Percentiles rank a stretch among this genome's conserved stretches.
phyloP scores from a whole-genome alignment of 2,113 vertebrate genomes.

The Thunnus maccoyii region DNA sequence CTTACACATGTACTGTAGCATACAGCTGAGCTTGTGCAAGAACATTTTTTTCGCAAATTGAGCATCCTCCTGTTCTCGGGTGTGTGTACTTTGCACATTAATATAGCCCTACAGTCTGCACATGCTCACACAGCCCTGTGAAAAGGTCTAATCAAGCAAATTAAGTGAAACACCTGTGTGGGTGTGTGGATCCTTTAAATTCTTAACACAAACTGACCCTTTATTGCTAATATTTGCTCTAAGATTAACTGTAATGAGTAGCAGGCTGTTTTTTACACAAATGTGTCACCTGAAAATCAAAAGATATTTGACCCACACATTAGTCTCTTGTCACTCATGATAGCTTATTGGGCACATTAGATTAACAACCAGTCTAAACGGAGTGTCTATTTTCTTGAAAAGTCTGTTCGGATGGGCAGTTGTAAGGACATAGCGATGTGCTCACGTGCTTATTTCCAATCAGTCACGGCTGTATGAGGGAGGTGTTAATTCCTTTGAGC shows the following conservation, averaged over 20 bases:
- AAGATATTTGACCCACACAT: too few species aligned
- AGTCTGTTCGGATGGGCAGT: not conserved
- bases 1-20: too few species aligned
- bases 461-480: constrained; percentile 31
- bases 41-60: too few species aligned
- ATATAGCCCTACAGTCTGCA: not conserved
- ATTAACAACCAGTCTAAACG: not conserved
- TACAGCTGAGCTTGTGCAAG: too few species aligned
- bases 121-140: not conserved
- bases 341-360: too few species aligned
- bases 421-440: not conserved
- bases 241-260: not conserved
- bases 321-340: not conserved
- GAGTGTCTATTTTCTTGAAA: not conserved
- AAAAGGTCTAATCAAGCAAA: not conserved
- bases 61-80: too few species aligned
- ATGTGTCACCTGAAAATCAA: not conserved
- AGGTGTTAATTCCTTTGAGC: constrained; percentile 60
- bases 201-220: not conserved
- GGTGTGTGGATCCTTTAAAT: not conserved
- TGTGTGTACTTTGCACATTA: too few species aligned
- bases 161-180: not conserved
- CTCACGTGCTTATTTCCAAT: constrained; percentile 40
- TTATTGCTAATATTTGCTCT: not conserved
- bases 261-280: not conserved